Percentiles rank a stretch among this genome's conserved stretches.
phyloP scores from a whole-genome alignment of 2,888 invertebrate species.

The Diaphora mendica region DNA sequence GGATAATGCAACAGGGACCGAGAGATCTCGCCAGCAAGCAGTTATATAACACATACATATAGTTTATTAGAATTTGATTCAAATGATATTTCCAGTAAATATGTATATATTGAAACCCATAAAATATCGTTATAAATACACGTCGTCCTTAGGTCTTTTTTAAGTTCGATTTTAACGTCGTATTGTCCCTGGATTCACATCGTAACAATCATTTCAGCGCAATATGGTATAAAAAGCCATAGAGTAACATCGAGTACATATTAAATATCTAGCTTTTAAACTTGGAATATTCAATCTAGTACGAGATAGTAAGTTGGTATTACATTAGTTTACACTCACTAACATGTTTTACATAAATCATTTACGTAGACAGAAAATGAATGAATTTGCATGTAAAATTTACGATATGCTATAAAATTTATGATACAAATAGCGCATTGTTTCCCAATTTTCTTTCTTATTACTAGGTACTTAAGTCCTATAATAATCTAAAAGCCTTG shows the following conservation, averaged over 20 bases:
- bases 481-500: slow-evolving; percentile 40
- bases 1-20: neutral
- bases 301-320: slow-evolving; percentile 32
- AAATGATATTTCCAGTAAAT: neutral
- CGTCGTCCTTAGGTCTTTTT: neutral
- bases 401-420: slow-evolving; percentile 75
- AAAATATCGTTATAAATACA: neutral
- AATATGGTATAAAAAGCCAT: neutral
- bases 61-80: no score
- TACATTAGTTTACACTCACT: slow-evolving; percentile 24
- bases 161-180: neutral
- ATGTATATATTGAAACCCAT: neutral
- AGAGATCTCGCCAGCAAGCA: neutral
- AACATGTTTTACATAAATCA: slow-evolving; percentile 39
- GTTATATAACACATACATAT: neutral
- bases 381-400: slow-evolving; percentile 49
- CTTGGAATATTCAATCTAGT: slow-evolving; percentile 28
- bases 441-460: slow-evolving; percentile 77
- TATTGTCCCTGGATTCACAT: no score
- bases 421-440: slow-evolving; percentile 83
- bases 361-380: slow-evolving; percentile 39
- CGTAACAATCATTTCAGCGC: neutral
- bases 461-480: slow-evolving; percentile 43
- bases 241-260: slow-evolving; percentile 32
- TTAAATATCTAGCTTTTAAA: slow-evolving; percentile 39